These are phyloP conservation scores for Amphipoea lucens DNA, from an alignment of 2,888 invertebrate genomes.

Conservation along the genomic window DNA sequence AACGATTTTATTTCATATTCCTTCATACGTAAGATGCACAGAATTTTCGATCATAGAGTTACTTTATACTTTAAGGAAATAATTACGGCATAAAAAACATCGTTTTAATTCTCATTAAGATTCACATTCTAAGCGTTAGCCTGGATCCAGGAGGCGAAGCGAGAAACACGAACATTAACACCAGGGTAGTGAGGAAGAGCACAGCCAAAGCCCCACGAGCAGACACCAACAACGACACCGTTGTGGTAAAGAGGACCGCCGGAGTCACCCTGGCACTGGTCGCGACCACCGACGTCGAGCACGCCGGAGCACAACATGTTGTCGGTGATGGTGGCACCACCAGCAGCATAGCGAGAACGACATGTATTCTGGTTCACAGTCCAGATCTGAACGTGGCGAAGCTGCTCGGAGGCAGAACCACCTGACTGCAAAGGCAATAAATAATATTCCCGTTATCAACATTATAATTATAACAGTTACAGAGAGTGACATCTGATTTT, in stretches of 20 bases:
- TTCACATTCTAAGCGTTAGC: constrained; percentile 66
- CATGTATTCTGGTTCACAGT: constrained; percentile 69
- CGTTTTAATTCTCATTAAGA: constrained; percentile 1
- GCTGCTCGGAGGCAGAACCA: constrained; percentile 67
- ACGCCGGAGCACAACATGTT: constrained; percentile 76
- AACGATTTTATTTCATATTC: background rate
- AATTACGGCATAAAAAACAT: background rate
- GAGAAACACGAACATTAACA: constrained; percentile 72
- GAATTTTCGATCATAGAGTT: background rate
- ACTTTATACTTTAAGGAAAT: background rate
- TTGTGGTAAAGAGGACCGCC: constrained; percentile 75
- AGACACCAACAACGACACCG: constrained; percentile 70
- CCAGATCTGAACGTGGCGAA: constrained; percentile 73
- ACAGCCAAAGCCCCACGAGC: constrained; percentile 71
- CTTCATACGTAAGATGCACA: too few species aligned
- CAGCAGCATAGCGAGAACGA: constrained; percentile 62
- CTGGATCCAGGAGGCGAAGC: constrained; percentile 71
- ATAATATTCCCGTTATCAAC: background rate
- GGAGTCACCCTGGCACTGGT: constrained; percentile 74
- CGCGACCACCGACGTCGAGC: constrained; percentile 73
- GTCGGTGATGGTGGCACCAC: constrained; percentile 59
- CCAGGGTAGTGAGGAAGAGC: constrained; percentile 69
- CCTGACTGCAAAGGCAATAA: constrained; percentile 65
- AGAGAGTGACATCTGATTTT: background rate
- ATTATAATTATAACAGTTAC: background rate